These are phyloP conservation scores for Drosophila insularis DNA, from an alignment of 1,140 invertebrate genomes.

Conservation along the genomic window DNA sequence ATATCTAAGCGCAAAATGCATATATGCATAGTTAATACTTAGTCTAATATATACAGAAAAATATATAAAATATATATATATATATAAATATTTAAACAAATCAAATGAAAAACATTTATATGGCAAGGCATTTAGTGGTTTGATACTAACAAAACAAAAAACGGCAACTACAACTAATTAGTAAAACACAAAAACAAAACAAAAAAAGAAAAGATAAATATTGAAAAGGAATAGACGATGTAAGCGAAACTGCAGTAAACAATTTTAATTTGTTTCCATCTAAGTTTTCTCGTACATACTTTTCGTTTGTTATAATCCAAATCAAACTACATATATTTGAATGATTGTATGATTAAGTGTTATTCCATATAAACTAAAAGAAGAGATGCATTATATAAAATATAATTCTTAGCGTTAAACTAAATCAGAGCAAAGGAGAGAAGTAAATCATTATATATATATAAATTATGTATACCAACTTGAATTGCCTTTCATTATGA, in stretches of 20 bases:
- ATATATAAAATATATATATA: constrained; percentile 55
- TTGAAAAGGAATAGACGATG: constrained; percentile 28
- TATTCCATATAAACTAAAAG: constrained; percentile 80
- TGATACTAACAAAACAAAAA: constrained; percentile 44
- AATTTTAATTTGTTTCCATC: constrained; percentile 24
- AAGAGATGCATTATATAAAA: constrained; percentile 75
- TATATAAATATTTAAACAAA: constrained; percentile 72
- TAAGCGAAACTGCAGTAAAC: constrained; percentile 42
- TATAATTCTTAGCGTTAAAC: constrained; percentile 68
- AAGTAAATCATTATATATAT: constrained; percentile 35
- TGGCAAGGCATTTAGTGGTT: constrained; percentile 70
- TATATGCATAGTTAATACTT: constrained; percentile 72
- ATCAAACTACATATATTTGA: constrained; percentile 70
- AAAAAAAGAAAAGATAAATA: constrained; percentile 18
- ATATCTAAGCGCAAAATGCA: constrained; percentile 60
- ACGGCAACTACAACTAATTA: constrained; percentile 34
- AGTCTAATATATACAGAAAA: constrained; percentile 63
- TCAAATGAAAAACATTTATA: constrained; percentile 59
- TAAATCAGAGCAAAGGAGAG: constrained; percentile 37
- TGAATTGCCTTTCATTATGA: constrained; percentile 76
- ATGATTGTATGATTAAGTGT: constrained; percentile 79
- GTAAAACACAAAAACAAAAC: constrained; percentile 47
- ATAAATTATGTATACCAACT: constrained; percentile 64
- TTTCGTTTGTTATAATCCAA: constrained; percentile 41
- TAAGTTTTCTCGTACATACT: constrained; percentile 39